phyloP scores from a whole-genome alignment of 1,140 invertebrate genomes.

The Atta texana region DNA sequence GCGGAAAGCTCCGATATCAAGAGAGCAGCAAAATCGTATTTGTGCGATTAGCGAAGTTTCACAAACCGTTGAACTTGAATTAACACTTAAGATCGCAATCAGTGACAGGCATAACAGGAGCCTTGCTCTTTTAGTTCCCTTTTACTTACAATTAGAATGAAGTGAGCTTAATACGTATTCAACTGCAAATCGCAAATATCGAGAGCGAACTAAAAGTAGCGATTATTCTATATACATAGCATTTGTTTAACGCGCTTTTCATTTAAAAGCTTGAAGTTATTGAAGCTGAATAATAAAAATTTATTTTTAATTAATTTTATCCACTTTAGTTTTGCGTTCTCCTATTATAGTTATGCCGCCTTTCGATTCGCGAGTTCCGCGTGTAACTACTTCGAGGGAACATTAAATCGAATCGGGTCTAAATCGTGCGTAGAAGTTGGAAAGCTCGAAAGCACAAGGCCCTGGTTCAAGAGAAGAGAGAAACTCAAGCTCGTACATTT shows the following conservation, averaged over 20 bases:
- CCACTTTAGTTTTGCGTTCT: not conserved
- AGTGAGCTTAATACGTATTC: not conserved
- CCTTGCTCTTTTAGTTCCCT: not conserved
- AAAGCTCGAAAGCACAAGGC: constrained; percentile 58
- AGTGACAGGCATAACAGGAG: not conserved
- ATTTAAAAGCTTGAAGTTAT: not conserved
- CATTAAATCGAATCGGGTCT: constrained; percentile 57
- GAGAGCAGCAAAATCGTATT: constrained; percentile 49
- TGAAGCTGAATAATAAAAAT: not conserved
- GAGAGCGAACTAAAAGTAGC: not conserved
- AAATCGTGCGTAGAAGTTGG: constrained; percentile 48
- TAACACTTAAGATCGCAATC: constrained; percentile 12
- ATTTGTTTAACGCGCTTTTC: not conserved
- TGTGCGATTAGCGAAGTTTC: constrained; percentile 73
- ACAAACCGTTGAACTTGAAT: constrained; percentile 63
- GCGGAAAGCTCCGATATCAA: constrained; percentile 44
- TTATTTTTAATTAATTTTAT: not conserved
- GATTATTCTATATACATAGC: not conserved
- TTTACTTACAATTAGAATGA: not conserved
- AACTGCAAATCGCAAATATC: not conserved
- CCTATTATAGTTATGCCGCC: not conserved
- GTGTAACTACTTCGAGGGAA: not conserved
- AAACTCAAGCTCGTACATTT: constrained; percentile 70
- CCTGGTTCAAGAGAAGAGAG: constrained; percentile 13
- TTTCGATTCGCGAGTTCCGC: not conserved